Conservation (phyloP, 2,797 vertebrate species). For the Enteromius radiatus region DNA sequence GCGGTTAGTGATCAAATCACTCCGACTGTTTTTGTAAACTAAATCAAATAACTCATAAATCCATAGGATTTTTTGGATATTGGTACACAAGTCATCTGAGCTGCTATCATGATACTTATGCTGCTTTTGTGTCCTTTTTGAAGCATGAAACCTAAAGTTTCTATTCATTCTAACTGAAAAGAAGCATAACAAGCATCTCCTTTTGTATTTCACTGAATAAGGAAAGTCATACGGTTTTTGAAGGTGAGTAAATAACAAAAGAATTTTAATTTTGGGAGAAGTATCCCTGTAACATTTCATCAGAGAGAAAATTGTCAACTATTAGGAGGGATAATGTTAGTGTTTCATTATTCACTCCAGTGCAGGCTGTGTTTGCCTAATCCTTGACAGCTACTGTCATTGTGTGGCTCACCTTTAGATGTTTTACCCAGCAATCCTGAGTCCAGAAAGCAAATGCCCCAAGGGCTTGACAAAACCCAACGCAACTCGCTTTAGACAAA, state of each 20-base stretch:
- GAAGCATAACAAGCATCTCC: neutral
- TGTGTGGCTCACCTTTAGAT: conserved; percentile 17
- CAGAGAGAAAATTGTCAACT: neutral
- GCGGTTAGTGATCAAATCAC: neutral
- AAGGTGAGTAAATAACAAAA: neutral
- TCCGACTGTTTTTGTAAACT: neutral
- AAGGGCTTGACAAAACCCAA: conserved; percentile 38
- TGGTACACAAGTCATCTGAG: neutral
- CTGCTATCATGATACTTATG: neutral
- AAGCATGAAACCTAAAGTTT: neutral
- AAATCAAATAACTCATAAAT: neutral
- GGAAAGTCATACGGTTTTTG: neutral
- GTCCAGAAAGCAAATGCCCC: conserved; percentile 24
- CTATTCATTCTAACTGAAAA: conserved; percentile 10
- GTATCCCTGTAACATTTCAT: neutral
- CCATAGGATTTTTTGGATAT: neutral
- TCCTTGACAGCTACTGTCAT: conserved; percentile 12
- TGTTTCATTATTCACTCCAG: neutral
- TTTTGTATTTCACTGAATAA: neutral
- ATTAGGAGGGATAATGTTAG: neutral
- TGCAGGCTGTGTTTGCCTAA: neutral
- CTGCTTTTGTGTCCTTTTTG: neutral
- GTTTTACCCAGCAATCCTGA: conserved; percentile 18
- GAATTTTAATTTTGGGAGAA: neutral
- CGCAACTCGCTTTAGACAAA: conserved; percentile 12